Base-by-base conservation (phyloP, 2,797 vertebrate species). In the Glossophaga mutica region DNA sequence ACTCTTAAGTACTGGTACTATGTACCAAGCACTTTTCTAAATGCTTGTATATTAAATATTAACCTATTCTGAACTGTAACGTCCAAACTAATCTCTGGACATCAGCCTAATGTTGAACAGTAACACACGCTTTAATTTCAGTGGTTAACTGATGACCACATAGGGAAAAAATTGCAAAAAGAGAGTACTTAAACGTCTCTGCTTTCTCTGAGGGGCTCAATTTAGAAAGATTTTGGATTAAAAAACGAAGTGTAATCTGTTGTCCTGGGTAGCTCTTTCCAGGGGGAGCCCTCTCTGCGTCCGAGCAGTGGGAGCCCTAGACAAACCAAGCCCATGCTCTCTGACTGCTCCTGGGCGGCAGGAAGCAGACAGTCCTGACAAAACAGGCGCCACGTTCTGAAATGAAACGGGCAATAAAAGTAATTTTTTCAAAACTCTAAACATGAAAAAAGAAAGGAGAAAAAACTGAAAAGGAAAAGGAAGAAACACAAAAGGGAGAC, bases 401-500 rank as follows among this genome's bases (percentile, higher is more conserved):
- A 91, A 91, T 9, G 9, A 46, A 95, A 93, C 22, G 84, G 82
- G 52, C 71, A 87, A 39, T 70, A 89, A 81, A 85, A 71, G 19
- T n/a, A 50, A 44, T 37, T 87, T 79, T 70, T 39, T 92, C 39
- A 6, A 76, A 76, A 57, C 19, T 21, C 34, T 73, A 42, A 29
- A 65, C 37, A 59, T 82, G 22, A 52, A 87, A 87, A 87, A 94
- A 94, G 81, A 91, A 71, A 91, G 44, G 59, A 90, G 79, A 93
- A 91, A 94, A 70, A 90, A 46, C 19, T 22, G 32, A 74, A 95
- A 81, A 94, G 94, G 89, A 96, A 97, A 95, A 92, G 94, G 74
- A 92, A 94, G 87, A 94, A 90, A 92, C 78, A 62, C n/a, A 91
- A 68, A 90, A 34, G 6, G 44, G 39, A 73, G 22, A 96, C 87